A percentile compares a stretch with the other conserved stretches of the same genome.
phyloP scores from a whole-genome alignment of 2,113 vertebrate species.

The Plecotus auritus region DNA sequence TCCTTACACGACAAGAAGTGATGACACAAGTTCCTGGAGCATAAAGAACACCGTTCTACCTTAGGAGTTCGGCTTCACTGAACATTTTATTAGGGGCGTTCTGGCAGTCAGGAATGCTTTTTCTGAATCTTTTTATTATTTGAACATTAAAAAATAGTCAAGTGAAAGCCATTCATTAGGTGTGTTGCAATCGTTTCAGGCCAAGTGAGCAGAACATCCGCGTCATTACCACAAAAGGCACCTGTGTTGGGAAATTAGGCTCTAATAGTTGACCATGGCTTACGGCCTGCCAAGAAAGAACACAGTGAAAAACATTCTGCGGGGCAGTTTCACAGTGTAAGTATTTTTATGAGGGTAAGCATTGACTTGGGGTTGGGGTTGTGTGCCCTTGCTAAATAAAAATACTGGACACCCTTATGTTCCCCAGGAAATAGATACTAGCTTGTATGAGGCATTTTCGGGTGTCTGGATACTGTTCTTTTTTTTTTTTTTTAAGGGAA shows the following conservation, averaged over 20 bases:
- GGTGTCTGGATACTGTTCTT: background rate
- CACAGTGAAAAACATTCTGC: conserved; percentile 49
- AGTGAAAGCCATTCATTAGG: background rate
- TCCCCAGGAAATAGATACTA: background rate
- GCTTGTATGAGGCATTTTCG: background rate
- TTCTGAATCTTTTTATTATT: background rate
- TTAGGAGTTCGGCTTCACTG: background rate
- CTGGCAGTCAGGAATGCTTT: background rate
- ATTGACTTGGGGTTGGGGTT: background rate
- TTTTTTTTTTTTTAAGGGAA: background rate
- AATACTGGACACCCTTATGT: background rate
- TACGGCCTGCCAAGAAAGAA: conserved; percentile 63
- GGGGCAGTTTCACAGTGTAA: conserved; percentile 58
- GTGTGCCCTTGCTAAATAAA: background rate
- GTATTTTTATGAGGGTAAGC: conserved; percentile 14
- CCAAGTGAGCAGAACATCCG: background rate
- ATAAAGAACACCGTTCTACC: background rate
- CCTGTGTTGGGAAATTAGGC: background rate
- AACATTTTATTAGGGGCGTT: background rate
- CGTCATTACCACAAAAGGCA: background rate
- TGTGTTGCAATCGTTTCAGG: conserved; percentile 8
- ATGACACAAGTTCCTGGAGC: background rate
- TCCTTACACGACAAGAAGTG: background rate
- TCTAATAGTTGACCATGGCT: conserved; percentile 26
- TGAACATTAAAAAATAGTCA: background rate